A percentile compares a stretch with the other conserved stretches of the same genome.
Evolutionary conservation across 2,797 vertebrate genomes (phyloP).

Genomic region (Microctenopoma steveboyesi): DNA sequence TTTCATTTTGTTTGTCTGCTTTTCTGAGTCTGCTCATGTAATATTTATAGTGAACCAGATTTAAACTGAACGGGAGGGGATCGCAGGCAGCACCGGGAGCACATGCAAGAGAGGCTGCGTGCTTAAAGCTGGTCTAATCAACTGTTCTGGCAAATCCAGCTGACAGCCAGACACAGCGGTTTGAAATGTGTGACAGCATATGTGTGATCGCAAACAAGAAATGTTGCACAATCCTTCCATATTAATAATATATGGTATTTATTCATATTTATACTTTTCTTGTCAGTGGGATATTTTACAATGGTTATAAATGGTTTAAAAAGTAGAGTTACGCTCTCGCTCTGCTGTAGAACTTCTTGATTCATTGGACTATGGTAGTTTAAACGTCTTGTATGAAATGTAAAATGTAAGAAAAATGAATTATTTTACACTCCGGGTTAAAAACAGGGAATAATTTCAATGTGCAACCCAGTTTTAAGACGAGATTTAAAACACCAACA

Average conservation of each 20-base stretch:
- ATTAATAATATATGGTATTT: no score
- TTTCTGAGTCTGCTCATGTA: constrained; percentile 57
- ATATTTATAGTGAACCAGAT: constrained; percentile 61
- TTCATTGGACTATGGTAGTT: no score
- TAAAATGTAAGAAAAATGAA: background rate
- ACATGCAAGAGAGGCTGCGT: background rate
- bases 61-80: constrained; percentile 28
- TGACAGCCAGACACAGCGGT: background rate
- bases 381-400: no score
- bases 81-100: constrained; percentile 10
- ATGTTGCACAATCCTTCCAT: background rate
- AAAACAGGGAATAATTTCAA: no score
- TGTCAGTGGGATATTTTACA: background rate
- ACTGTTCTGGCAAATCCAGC: constrained; percentile 15
- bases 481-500: background rate
- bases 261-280: background rate
- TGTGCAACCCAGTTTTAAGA: no score
- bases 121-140: background rate
- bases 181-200: background rate
- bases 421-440: no score
- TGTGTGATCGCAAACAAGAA: background rate
- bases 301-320: background rate
- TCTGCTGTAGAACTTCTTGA: no score
- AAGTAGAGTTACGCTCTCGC: no score
- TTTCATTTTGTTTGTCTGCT: constrained; percentile 46